Evolutionary conservation across 2,113 vertebrate species (phyloP), one percentile per base, ranked within the genome.

Genomic region (Amblyornis subalaris): DNA sequence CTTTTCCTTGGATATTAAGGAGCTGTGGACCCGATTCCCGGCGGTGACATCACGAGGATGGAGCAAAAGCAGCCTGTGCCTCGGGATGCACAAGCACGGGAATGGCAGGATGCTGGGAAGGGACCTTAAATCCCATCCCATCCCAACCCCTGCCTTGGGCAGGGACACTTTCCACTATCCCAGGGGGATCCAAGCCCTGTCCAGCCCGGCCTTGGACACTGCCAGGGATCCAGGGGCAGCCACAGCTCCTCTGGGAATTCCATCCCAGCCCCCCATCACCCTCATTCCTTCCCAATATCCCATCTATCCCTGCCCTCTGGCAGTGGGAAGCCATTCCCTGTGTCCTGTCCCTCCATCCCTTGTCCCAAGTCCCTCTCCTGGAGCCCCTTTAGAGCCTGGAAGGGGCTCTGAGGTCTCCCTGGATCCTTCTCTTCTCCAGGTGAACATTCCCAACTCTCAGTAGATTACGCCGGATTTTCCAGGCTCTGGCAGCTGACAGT

Each of bases 31-130:
- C 35, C 3, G 0, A 4, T 58, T 29, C 38, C 79, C 70, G 5
- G 47, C 1, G 1, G 64, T 4, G 36, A 38, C 1, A 29, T 15
- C 42, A 0, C 0, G 0, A 2, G 53, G 35, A 12, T 1, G 33
- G 48, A 40, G 35, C 8, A 33, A 71, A 8, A 18, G 78, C 20
- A 0, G 1, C 1, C 25, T 13, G 33, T 11, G 48, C 36, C 36
- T 38, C 36, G 36, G 36, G 36, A 38, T 38, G 36, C 36, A 38
- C 9, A 28, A 3, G 44, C 26, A 4, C 9, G 2, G 71, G 33
- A 15, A 6, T 1, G 11, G 6, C 31, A 3, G 50, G 14, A n/a
- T 7, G 5, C 24, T 42, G 42, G 72, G 54, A 13, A 60, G 51
- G 45, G 48, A 23, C 28, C 33, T 12, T 9, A 20, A 2, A 82